Conservation (phyloP, 1,140 invertebrate genomes). For the Bombus vancouverensis region DNA sequence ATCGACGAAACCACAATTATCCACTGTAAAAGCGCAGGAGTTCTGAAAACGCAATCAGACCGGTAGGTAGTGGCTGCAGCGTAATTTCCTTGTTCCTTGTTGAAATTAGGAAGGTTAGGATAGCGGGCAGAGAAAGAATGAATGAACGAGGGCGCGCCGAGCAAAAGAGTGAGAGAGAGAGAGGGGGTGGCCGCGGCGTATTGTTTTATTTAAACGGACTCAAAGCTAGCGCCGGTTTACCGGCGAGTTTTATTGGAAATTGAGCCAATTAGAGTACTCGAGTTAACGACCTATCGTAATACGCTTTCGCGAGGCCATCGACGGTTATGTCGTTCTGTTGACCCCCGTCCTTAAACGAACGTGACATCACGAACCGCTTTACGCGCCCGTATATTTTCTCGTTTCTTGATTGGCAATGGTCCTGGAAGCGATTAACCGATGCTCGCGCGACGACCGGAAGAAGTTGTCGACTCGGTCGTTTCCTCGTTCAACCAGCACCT, state of each 20-base stretch:
- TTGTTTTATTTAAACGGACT: conserved; percentile 62
- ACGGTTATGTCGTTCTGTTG: neutral
- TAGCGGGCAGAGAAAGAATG: neutral
- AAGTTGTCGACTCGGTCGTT: neutral
- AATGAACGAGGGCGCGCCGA: neutral
- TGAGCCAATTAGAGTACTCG: conserved; percentile 61
- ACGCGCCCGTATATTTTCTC: conserved; percentile 11
- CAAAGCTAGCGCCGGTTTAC: neutral
- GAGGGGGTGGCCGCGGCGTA: neutral
- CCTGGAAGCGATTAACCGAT: conserved; percentile 14
- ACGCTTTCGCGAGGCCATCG: conserved; percentile 43
- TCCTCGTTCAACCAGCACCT: neutral
- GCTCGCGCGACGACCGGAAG: neutral
- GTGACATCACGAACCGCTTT: conserved; percentile 33
- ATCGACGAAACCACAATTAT: neutral
- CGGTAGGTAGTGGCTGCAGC: neutral
- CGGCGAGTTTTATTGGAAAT: conserved; percentile 58
- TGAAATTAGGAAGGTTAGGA: neutral
- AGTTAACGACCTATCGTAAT: conserved; percentile 66
- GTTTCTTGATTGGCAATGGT: conserved; percentile 43
- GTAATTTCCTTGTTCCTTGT: neutral
- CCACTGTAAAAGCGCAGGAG: neutral
- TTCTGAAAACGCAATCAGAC: neutral
- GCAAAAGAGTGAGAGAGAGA: neutral
- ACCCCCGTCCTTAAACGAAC: conserved; percentile 12